phyloP scores from a whole-genome alignment of 1,140 invertebrate species.

The Caenorhabditis remanei region DNA sequence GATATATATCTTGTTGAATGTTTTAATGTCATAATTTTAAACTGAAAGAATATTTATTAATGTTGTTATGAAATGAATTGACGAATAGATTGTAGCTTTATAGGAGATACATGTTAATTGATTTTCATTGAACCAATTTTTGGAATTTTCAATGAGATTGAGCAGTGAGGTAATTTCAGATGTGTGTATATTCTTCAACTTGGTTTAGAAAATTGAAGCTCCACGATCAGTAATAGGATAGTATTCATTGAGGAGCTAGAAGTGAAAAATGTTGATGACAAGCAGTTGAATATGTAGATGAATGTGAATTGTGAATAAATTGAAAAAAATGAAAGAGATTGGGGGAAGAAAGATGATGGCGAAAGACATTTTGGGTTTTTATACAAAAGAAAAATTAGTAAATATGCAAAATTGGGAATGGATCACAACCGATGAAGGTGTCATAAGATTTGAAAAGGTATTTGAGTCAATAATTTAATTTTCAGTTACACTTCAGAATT shows the following conservation, averaged over 20 bases:
- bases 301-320: background rate
- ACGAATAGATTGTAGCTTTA: too few species aligned
- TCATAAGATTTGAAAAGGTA: background rate
- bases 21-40: too few species aligned
- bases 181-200: conserved; percentile 17
- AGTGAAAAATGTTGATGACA: conserved; percentile 3
- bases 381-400: conserved; percentile 12
- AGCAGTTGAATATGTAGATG: background rate
- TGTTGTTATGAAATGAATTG: too few species aligned
- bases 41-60: too few species aligned
- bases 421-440: conserved; percentile 22
- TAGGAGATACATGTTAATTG: too few species aligned
- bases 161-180: conserved; percentile 11
- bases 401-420: background rate
- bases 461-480: background rate
- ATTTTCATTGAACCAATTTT: too few species aligned
- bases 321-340: conserved; percentile 7
- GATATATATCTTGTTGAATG: background rate
- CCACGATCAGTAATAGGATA: background rate
- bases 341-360: background rate
- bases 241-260: conserved; percentile 7
- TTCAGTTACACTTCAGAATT: background rate
- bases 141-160: background rate
- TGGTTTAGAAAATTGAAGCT: conserved; percentile 1
- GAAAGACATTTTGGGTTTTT: conserved; percentile 35